Percentiles rank a stretch among this genome's conserved stretches.
phyloP scores from a whole-genome alignment of 35 echinoderm and acorn worm genomes.

The Apostichopus parvimensis region DNA sequence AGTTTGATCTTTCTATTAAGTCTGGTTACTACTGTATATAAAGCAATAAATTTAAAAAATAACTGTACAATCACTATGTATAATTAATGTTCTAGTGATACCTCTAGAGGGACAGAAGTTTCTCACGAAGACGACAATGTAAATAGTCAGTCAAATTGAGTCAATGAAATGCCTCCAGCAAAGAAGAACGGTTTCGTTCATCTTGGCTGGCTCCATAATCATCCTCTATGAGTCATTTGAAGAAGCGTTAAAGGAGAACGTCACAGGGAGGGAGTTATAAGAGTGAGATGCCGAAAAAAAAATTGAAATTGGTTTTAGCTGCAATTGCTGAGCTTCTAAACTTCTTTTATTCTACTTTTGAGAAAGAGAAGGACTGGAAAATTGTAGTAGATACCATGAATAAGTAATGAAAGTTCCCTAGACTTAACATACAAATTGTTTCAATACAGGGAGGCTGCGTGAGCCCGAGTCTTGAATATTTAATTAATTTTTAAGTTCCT shows the following conservation, averaged over 20 bases:
- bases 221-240: neutral
- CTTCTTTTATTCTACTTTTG: too few relatives aligned
- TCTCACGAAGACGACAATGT: too few relatives aligned
- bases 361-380: too few relatives aligned
- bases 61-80: neutral
- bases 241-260: neutral
- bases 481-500: too few relatives aligned
- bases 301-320: too few relatives aligned
- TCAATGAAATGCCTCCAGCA: neutral
- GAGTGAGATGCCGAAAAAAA: too few relatives aligned
- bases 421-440: too few relatives aligned
- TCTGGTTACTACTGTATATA: neutral
- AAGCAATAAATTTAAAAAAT: neutral
- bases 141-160: neutral
- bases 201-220: neutral
- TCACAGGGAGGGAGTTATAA: neutral
- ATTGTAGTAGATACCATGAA: too few relatives aligned
- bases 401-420: too few relatives aligned
- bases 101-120: neutral
- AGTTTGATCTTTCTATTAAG: constrained; percentile 4
- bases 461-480: too few relatives aligned
- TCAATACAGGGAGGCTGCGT: too few relatives aligned
- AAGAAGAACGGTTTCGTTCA: neutral
- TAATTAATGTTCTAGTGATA: neutral
- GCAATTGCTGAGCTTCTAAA: too few relatives aligned